phyloP scores from a whole-genome alignment of 2,888 invertebrate genomes.

The Drosophila stalkeri region DNA sequence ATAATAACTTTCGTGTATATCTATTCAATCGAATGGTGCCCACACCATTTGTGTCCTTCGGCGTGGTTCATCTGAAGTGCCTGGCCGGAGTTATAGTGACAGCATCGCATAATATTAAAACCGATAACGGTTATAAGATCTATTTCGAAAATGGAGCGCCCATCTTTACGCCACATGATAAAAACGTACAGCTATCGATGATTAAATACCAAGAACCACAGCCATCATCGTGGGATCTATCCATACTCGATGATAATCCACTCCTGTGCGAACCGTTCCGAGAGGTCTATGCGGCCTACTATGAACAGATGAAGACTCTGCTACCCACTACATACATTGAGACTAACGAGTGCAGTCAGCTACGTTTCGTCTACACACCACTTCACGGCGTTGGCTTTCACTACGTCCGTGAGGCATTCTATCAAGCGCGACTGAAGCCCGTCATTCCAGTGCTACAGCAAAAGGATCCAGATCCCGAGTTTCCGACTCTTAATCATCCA shows the following conservation, averaged over 20 bases:
- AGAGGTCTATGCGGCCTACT: conserved; percentile 89
- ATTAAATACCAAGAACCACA: conserved; percentile 91
- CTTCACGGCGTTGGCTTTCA: conserved; percentile 98
- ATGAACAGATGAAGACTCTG: conserved; percentile 87
- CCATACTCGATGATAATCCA: conserved; percentile 86
- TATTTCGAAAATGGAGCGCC: conserved; percentile 98
- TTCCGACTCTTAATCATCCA: conserved; percentile 97
- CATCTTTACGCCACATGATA: conserved; percentile 96
- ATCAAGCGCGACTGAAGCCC: conserved; percentile 89
- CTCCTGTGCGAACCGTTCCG: conserved; percentile 89
- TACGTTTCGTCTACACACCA: conserved; percentile 95
- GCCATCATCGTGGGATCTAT: conserved; percentile 92
- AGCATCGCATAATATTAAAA: conserved; percentile 97
- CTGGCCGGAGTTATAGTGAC: conserved; percentile 96
- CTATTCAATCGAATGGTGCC: conserved; percentile 93
- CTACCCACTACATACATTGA: conserved; percentile 87
- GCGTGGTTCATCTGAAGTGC: conserved; percentile 90
- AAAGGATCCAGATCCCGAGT: conserved; percentile 96
- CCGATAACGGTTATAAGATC: conserved; percentile 98
- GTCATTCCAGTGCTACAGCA: conserved; percentile 87
- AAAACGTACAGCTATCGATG: conserved; percentile 92
- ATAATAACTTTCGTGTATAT: conserved; percentile 91
- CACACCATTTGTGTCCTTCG: conserved; percentile 97
- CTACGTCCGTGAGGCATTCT: conserved; percentile 91
- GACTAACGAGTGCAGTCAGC: conserved; percentile 86